Base-by-base conservation (phyloP, 2,797 vertebrate genomes). In the Argyrosomus regius region DNA sequence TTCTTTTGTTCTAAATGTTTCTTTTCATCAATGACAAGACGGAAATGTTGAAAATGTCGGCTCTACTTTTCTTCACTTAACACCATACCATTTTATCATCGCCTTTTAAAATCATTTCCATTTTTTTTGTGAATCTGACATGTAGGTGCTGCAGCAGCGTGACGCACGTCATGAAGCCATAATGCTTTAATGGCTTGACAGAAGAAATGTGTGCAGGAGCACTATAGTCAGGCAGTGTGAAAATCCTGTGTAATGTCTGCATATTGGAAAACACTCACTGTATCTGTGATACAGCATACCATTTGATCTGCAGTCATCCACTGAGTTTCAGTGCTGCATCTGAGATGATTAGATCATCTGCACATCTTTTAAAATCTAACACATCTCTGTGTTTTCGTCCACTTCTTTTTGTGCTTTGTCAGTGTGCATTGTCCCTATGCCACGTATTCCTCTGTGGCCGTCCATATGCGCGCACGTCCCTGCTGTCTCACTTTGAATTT, bases 401-500 rank as follows among this genome's bases (percentile, higher is more conserved):
- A 76, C 43, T 53, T 52, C 14, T 73, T 11, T 6, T 20, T 11
- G 35, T 74, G 28, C 20, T 16, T 59, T 31, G 18, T 48, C 46
- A 24, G 48, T 5, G 22, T 60, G 48, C 41, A 0, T 48, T 57
- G 46, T 75, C 35, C 3, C 58, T 8, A 13, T 0, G 49, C 56
- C 12, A 5, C 7, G 10, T 67, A 80, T 88, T 89, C 81, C 82
- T 83, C 46, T 20, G 84, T 61, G 85, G 45, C 50, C 54, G 5
- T 8, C 57, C 72, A 35, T 74, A 74, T 79, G 60, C 48, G 17
- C n/a, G 17, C 48, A 43, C 20, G 22, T 88, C 85, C 88, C 83
- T 26, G 50, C 77, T 77, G 88, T 76, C 77, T 84, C 75, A 41
- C 80, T 83, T 59, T 1, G 43, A 66, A 87, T 79, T 89, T 83